These are phyloP conservation scores for Odontophorus gujanensis DNA, from an alignment of 2,113 vertebrate species.

Conservation along the genomic window DNA sequence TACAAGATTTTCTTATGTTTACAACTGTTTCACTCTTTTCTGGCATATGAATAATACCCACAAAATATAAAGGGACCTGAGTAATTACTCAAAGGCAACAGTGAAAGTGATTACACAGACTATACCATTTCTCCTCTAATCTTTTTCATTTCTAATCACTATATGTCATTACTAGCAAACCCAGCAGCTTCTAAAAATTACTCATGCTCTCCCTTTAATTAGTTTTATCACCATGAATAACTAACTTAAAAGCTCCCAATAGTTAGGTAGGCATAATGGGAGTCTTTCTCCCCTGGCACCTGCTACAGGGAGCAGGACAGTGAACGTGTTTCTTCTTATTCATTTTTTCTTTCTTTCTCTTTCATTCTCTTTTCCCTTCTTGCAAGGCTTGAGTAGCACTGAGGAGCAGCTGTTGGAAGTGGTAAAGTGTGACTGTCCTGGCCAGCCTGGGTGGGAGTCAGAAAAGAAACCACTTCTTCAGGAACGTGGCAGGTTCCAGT, in stretches of 20 bases:
- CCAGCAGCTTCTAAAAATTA: not conserved
- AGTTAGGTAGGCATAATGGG: accelerated
- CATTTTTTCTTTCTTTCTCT: not conserved
- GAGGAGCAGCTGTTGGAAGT: not conserved
- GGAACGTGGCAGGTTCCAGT: not conserved
- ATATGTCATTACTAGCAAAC: not conserved
- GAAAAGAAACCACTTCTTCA: not conserved
- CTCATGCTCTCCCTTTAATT: not conserved
- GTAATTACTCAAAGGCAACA: constrained; percentile 22
- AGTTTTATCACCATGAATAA: not conserved
- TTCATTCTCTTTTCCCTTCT: not conserved
- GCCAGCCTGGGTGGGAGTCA: not conserved
- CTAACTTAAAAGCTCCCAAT: not conserved
- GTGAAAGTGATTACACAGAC: not conserved
- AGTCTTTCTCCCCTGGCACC: not conserved
- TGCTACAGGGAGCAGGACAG: accelerated
- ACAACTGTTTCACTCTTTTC: not conserved
- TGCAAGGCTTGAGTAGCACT: not conserved
- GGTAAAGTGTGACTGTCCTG: not conserved
- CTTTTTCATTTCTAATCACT: not conserved
- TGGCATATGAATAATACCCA: not conserved
- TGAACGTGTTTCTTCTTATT: accelerated
- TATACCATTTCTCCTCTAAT: not conserved
- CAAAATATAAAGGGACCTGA: not conserved
- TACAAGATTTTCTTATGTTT: not conserved